Evolutionary conservation across 1,140 invertebrate species (phyloP), one percentile per base, ranked within the genome.

Genomic region (Galendromus occidentalis): DNA sequence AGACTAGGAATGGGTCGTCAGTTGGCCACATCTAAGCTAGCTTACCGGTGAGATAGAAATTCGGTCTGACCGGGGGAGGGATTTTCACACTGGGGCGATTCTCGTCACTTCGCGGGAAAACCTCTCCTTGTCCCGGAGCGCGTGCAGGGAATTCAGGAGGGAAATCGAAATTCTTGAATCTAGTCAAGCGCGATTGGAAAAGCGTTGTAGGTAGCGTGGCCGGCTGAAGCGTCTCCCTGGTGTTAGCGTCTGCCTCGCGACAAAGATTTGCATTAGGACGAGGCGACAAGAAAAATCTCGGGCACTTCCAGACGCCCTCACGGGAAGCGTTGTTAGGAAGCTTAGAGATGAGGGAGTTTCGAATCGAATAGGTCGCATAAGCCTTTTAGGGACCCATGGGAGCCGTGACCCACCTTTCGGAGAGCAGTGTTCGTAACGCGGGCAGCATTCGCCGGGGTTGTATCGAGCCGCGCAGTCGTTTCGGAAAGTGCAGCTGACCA

Each of bases 401-500:
- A 47, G 17, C 28, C 4, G 17, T 47, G 45, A 59, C 51, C 12
- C 25, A 59, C 51, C 22, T 33, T 59, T 67, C 42, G 81, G 79
- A 42, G 84, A 83, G 74, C 85, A 86, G 75, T 86, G 83, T 70
- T 86, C 84, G 72, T 86, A 87, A 70, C 84, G 82, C 1, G 85
- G 85, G 71, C 85, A 87, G 73, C 85, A 87, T 69, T 82, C 79
- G 7, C 84, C 84, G 1, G 81, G 77, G 39, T 85, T 80, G 66
- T 81, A 80, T 66, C 79, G 79, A 66, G 81, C 84, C 70, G 81
- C 79, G 74, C 85, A 87, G 73, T 87, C 85, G 68, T 82, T 81
- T 42, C 85, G 76, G 67, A 80, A 80, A 75, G 82, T 86, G 74
- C 85, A 87, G 42, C 83, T 83, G 63, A 86, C 82, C 47, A 83